Base-by-base conservation (phyloP, 2,888 invertebrate genomes). In the Zelleria hepariella region DNA sequence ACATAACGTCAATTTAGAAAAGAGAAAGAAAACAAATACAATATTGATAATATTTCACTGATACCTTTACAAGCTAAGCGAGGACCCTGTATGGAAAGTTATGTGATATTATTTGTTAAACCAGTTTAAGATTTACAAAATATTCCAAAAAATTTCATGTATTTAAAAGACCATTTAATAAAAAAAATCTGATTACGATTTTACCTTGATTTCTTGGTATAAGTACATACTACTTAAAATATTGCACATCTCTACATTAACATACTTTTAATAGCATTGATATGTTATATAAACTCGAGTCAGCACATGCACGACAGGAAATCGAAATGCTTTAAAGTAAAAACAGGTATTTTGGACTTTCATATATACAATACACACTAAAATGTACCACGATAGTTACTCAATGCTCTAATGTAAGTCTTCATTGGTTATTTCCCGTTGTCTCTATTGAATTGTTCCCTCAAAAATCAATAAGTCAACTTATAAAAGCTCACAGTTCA, bases 281-380 rank as follows among this genome's bases (percentile, higher is more conserved):
- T 49, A 25, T 58, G 51, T 58, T 58, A 49, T 26, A 49, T 58
- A n/a, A 58, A 25, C 49, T 26, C 51, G 67, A 65, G 24, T 59
- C 69, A 68, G 68, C 74, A 75, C 72, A 72, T 69, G 82, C 83
- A 84, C 81, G 81, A 83, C 78, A 74, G 81, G 63, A 69, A 85
- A 42, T 87, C 83, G 71, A 67, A 80, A 88, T 87, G 87, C 87
- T 88, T 88, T 88, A 87, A 88, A 73, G 72, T 72, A 75, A 67
- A 86, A 87, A 87, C 88, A 87, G 87, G 87, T 87, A 87, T 87
- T 86, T 86, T 87, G 78, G 79, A 87, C 71, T 75, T 70, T 75
- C 78, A 78, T 80, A 75, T 78, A 78, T 80, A 75, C 80, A 15
- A 42, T 10, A 82, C 73, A 77, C 76, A 75, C 64, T 67, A 66